Conservation (phyloP, 1,140 invertebrate species). For the Cherax destructor region DNA sequence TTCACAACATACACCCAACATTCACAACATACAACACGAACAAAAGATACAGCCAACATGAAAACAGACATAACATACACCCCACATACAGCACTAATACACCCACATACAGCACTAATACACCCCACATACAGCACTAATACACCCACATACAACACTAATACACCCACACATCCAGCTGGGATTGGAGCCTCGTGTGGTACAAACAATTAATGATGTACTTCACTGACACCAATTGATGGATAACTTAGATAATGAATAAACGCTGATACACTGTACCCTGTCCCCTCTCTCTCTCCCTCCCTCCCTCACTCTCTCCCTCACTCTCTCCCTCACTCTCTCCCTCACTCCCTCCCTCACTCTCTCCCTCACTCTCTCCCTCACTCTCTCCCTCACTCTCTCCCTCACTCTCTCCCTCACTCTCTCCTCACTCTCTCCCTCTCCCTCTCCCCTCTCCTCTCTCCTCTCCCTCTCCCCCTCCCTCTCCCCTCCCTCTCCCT, state of each 20-base stretch:
- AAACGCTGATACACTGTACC: background rate
- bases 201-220: conserved; percentile 11
- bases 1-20: too few relatives aligned
- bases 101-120: too few relatives aligned
- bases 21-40: background rate
- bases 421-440: background rate
- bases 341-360: background rate
- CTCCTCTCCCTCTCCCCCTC: background rate
- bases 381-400: background rate
- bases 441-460: background rate
- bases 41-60: background rate
- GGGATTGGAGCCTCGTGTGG: background rate
- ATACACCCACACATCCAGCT: background rate
- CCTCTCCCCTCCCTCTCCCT: background rate
- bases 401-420: background rate
- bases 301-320: too few relatives aligned
- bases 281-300: background rate
- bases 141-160: background rate
- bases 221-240: conserved; percentile 1
- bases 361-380: background rate
- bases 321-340: too few relatives aligned
- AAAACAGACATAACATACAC: background rate
- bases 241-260: conserved; percentile 21
- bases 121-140: background rate
- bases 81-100: background rate